Evolutionary conservation across 2,888 invertebrate species (phyloP).

Genomic region (Euzetes globulus): DNA sequence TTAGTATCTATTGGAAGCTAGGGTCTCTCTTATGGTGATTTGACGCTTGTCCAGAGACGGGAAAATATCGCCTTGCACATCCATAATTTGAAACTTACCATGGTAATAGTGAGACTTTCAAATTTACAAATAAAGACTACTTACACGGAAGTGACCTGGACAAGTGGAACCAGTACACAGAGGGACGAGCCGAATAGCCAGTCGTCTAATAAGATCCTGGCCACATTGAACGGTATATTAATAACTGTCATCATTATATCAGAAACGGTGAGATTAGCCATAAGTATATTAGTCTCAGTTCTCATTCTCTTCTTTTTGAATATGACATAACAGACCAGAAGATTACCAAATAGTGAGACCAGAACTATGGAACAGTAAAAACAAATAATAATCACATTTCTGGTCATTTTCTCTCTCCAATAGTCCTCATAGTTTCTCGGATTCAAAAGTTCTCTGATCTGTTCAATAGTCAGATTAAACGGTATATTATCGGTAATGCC

Average conservation of each 20-base stretch:
- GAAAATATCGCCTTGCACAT: too few relatives aligned
- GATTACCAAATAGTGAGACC: conserved; percentile 49
- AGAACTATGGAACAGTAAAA: conserved; percentile 51
- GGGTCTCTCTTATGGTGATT: too few relatives aligned
- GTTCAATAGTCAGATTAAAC: background rate
- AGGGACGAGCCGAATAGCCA: conserved; percentile 50
- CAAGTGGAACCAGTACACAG: conserved; percentile 49
- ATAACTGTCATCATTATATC: conserved; percentile 46
- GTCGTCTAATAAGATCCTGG: conserved; percentile 47
- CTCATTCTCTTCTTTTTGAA: conserved; percentile 52
- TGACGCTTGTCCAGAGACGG: too few relatives aligned
- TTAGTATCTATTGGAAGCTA: too few relatives aligned
- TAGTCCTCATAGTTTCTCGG: conserved; percentile 2
- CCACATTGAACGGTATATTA: conserved; percentile 50
- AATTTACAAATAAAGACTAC: too few relatives aligned
- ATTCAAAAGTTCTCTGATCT: background rate
- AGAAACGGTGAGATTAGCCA: conserved; percentile 53
- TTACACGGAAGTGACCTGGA: conserved; percentile 45
- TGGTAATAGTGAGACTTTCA: too few relatives aligned
- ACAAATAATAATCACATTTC: conserved; percentile 38
- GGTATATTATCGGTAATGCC: background rate
- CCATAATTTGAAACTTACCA: too few relatives aligned
- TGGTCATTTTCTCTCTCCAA: background rate
- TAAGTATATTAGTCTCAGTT: conserved; percentile 54
- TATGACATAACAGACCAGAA: conserved; percentile 52